phyloP scores from a whole-genome alignment of 2,113 vertebrate species.

The Coturnix japonica region DNA sequence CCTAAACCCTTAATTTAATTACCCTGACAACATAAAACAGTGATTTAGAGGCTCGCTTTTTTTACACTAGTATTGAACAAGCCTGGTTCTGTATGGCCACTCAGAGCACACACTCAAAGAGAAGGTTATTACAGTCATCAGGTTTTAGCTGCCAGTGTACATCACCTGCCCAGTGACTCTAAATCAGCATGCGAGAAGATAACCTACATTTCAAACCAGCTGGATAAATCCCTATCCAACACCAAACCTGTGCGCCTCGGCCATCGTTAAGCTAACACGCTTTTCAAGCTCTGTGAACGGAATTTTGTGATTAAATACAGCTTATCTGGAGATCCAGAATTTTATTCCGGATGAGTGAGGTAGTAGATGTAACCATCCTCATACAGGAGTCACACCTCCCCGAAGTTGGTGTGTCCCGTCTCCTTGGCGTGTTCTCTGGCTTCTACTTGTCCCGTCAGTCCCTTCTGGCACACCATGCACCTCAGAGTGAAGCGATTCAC shows the following conservation, averaged over 20 bases:
- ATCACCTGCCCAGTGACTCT: conserved; percentile 18
- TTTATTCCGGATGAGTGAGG: conserved; percentile 79
- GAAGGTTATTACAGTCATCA: background rate
- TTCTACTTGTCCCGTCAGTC: conserved; percentile 92
- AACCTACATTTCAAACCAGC: background rate
- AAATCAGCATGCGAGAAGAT: background rate
- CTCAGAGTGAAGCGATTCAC: conserved; percentile 91
- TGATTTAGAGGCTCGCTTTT: conserved; percentile 15
- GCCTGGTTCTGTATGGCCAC: background rate
- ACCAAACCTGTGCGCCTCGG: conserved; percentile 47
- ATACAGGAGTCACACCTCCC: conserved; percentile 86
- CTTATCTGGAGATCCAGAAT: conserved; percentile 75
- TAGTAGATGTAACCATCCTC: conserved; percentile 81
- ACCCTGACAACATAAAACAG: conserved; percentile 1
- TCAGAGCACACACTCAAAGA: background rate
- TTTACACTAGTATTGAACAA: background rate
- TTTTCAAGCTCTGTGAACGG: conserved; percentile 71
- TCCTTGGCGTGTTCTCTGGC: conserved; percentile 96
- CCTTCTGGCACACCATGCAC: conserved; percentile 96
- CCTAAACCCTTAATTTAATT: conserved; percentile 18
- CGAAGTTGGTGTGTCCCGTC: conserved; percentile 95
- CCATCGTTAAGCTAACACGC: conserved; percentile 53
- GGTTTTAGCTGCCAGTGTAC: conserved; percentile 9
- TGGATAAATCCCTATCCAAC: conserved; percentile 37
- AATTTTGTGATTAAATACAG: conserved; percentile 68